phyloP scores from a whole-genome alignment of 1,140 invertebrate genomes.

The Rhagoletis zephyria region DNA sequence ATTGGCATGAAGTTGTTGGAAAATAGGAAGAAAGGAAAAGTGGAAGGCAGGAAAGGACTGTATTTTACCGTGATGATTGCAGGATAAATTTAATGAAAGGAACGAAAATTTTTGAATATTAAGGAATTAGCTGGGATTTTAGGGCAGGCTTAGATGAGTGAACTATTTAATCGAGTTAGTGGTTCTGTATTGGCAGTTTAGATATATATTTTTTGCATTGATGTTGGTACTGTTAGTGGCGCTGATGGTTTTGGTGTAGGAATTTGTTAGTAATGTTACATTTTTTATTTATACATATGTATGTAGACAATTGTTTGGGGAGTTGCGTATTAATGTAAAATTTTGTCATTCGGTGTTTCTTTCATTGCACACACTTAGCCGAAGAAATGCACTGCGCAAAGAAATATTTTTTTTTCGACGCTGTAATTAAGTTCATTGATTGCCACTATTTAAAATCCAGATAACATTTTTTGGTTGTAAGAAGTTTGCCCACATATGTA shows the following conservation, averaged over 20 bases:
- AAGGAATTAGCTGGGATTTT: background rate
- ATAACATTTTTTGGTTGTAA: too few species aligned
- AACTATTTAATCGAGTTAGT: background rate
- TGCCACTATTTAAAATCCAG: too few species aligned
- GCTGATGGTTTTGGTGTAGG: constrained; percentile 16
- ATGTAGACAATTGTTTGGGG: background rate
- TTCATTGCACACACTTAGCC: background rate
- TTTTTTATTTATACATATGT: background rate
- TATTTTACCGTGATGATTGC: background rate
- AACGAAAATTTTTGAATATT: background rate
- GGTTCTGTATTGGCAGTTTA: background rate
- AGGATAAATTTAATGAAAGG: background rate
- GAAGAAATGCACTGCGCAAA: too few species aligned
- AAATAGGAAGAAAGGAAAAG: background rate
- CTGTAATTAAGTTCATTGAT: too few species aligned
- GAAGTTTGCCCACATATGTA: too few species aligned
- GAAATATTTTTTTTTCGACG: too few species aligned
- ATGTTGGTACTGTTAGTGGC: constrained; percentile 41
- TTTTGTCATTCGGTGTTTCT: background rate
- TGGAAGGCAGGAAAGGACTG: background rate
- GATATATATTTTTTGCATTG: background rate
- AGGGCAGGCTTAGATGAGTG: background rate
- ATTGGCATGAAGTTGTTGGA: background rate
- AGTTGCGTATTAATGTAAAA: background rate
- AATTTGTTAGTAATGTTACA: constrained; percentile 33